Evolutionary conservation across 2,797 vertebrate species (phyloP).

Genomic region (Strix occidentalis): DNA sequence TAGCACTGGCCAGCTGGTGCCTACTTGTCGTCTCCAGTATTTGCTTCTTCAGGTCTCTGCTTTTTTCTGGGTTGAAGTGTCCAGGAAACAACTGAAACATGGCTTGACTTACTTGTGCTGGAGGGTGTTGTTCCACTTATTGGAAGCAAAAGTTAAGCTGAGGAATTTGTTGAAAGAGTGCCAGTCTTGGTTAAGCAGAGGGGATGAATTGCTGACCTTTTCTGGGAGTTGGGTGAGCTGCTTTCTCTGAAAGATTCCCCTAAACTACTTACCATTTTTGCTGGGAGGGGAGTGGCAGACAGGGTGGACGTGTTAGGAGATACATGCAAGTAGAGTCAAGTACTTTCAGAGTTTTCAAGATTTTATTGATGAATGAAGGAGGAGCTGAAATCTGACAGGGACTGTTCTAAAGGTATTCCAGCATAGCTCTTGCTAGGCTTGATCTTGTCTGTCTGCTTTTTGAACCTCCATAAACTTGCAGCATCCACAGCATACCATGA

Average conservation of each 20-base stretch:
- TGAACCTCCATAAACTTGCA: background rate
- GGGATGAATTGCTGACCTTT: background rate
- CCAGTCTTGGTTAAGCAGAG: background rate
- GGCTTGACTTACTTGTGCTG: background rate
- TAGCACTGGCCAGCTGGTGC: background rate
- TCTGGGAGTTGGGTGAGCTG: background rate
- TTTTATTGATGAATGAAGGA: background rate
- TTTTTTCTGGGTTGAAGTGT: background rate
- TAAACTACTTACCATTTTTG: background rate
- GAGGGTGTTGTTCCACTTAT: background rate
- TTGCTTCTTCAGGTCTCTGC: background rate
- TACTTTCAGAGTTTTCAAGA: background rate
- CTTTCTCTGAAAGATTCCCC: background rate
- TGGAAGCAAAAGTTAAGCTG: background rate
- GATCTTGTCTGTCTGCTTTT: background rate
- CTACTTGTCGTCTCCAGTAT: background rate
- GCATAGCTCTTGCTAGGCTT: background rate
- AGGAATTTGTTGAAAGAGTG: background rate
- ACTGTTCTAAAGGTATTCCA: background rate
- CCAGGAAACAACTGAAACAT: background rate
- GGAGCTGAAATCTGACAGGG: background rate
- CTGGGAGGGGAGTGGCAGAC: background rate
- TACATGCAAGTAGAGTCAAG: background rate
- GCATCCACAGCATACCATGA: background rate
- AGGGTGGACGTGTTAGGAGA: background rate